phyloP scores from a whole-genome alignment of 2,113 vertebrate species.

The Ancistrus triradiatus region DNA sequence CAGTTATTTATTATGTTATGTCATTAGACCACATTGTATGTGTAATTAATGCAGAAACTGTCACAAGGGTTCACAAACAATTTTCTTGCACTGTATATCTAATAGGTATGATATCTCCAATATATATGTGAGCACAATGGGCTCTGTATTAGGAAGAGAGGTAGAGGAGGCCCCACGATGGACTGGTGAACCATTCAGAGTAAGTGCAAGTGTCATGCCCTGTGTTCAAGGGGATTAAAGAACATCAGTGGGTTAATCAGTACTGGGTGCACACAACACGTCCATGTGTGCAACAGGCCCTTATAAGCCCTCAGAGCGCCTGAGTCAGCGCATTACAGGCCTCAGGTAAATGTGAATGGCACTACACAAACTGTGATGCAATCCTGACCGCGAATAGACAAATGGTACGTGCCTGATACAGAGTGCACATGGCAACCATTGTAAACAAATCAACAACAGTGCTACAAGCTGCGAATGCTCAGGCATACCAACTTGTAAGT shows the following conservation, averaged over 20 bases:
- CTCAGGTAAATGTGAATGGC: constrained; percentile 6
- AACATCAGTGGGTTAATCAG: constrained; percentile 34
- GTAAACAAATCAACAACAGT: background rate
- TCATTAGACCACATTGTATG: no score
- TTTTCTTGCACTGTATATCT: no score
- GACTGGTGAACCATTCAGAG: no score
- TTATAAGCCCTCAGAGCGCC: background rate
- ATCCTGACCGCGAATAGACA: background rate
- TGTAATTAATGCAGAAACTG: no score
- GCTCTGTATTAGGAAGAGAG: no score
- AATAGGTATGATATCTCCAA: no score
- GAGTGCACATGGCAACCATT: background rate
- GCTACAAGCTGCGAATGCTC: background rate
- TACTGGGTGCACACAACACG: background rate
- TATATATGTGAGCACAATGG: no score
- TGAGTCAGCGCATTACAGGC: constrained; percentile 22
- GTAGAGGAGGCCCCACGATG: no score
- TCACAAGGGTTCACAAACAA: no score
- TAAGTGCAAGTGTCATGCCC: no score
- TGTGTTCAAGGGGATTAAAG: no score
- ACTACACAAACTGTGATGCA: background rate
- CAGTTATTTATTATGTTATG: no score
- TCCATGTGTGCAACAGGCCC: background rate
- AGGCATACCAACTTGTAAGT: background rate
- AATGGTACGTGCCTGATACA: background rate